phyloP scores from a whole-genome alignment of 2,888 invertebrate genomes.

The Monopis laevigella region DNA sequence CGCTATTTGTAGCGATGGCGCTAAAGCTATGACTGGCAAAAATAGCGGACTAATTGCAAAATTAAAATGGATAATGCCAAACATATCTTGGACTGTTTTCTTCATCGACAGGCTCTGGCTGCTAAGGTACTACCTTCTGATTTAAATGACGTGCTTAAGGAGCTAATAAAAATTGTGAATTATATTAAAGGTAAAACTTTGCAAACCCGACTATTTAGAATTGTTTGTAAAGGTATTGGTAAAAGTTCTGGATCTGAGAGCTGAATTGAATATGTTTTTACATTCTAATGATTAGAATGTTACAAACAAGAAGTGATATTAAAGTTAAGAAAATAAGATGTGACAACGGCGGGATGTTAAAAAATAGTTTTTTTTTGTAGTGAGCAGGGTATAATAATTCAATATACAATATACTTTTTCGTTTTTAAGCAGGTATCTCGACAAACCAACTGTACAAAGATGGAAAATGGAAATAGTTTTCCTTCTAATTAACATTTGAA shows the following conservation, averaged over 20 bases:
- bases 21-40: conserved; percentile 25
- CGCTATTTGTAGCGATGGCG: conserved; percentile 24
- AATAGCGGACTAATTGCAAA: conserved; percentile 23
- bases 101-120: conserved; percentile 24
- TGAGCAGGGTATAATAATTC: no score
- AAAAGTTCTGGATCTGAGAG: conserved; percentile 22
- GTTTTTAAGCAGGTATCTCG: no score
- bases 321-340: no score
- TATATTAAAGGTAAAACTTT: conserved; percentile 24
- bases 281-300: no score
- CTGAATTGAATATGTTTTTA: no score
- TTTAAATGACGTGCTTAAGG: conserved; percentile 19
- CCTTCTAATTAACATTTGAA: no score
- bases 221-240: conserved; percentile 23
- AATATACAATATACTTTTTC: no score
- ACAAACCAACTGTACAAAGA: no score
- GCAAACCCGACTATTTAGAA: conserved; percentile 23
- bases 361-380: no score
- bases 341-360: no score
- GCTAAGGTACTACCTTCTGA: conserved; percentile 14
- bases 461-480: no score
- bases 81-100: conserved; percentile 21
- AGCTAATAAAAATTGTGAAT: conserved; percentile 21
- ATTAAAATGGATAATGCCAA: conserved; percentile 24
- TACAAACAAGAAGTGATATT: no score